Percentiles rank a stretch among this genome's conserved stretches.
These are phyloP conservation scores for Acipenser ruthenus DNA, from an alignment of 2,797 vertebrate genomes.

Conservation along the genomic window DNA sequence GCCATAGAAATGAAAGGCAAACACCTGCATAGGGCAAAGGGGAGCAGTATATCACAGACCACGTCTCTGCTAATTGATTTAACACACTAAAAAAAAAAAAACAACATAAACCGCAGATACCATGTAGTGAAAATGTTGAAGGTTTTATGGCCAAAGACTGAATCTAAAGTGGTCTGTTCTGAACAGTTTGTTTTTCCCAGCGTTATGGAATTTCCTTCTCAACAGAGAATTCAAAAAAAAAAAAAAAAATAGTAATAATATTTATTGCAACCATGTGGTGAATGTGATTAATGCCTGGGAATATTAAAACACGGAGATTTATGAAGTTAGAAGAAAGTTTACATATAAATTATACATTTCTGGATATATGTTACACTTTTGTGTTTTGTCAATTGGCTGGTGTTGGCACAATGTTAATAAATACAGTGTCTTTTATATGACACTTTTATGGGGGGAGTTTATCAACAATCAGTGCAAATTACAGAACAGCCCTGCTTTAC, in stretches of 20 bases:
- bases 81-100: neutral
- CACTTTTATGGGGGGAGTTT: too few relatives aligned
- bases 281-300: slow-evolving; percentile 1
- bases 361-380: too few relatives aligned
- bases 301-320: neutral
- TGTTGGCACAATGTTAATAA: too few relatives aligned
- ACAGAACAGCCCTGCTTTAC: too few relatives aligned
- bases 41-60: too few relatives aligned
- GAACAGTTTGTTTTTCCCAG: neutral
- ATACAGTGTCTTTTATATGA: too few relatives aligned
- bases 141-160: neutral
- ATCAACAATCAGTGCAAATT: too few relatives aligned
- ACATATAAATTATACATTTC: too few relatives aligned
- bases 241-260: neutral
- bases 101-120: neutral
- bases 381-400: too few relatives aligned
- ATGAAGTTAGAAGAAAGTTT: neutral
- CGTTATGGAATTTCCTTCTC: neutral
- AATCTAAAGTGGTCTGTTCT: neutral
- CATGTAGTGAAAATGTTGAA: neutral
- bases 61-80: neutral
- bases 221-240: neutral
- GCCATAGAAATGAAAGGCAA: too few relatives aligned
- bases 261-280: neutral
- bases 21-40: too few relatives aligned